These are phyloP conservation scores for Acleris literana DNA, from an alignment of 2,888 invertebrate genomes.

Conservation along the genomic window DNA sequence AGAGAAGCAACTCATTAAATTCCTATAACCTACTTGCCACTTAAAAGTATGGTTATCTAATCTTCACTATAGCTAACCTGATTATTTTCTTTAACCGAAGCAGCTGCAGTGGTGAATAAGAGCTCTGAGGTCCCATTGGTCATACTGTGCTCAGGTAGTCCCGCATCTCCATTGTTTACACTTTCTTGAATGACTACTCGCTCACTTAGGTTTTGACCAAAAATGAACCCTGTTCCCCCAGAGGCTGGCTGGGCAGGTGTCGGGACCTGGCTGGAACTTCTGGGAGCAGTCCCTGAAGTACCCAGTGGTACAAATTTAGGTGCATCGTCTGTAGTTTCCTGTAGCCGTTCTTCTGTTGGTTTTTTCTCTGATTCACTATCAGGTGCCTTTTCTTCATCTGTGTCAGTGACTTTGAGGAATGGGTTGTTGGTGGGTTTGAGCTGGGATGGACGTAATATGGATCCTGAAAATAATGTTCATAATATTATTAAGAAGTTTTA, in stretches of 20 bases:
- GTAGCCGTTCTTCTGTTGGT: conserved; percentile 56
- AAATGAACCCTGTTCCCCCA: conserved; percentile 88
- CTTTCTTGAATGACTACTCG: conserved; percentile 88
- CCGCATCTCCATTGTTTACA: conserved; percentile 77
- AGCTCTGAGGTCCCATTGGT: conserved; percentile 86
- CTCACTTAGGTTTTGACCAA: conserved; percentile 95
- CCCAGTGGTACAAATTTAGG: conserved; percentile 79
- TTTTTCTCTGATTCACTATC: conserved; percentile 51
- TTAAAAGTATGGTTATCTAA: too few relatives aligned
- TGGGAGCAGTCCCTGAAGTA: conserved; percentile 61
- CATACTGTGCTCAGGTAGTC: conserved; percentile 65
- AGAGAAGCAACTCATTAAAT: too few relatives aligned
- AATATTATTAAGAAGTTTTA: neutral
- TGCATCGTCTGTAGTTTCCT: conserved; percentile 61
- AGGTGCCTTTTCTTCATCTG: conserved; percentile 44
- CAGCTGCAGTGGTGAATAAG: conserved; percentile 89
- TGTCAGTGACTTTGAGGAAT: conserved; percentile 60
- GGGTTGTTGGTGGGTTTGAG: conserved; percentile 70
- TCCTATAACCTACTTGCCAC: too few relatives aligned
- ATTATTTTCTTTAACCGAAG: conserved; percentile 76
- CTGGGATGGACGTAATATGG: conserved; percentile 74
- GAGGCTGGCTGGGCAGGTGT: conserved; percentile 61
- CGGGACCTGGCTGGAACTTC: conserved; percentile 80
- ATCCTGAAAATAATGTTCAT: conserved; percentile 54
- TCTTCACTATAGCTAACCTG: conserved; percentile 53